Evolutionary conservation across 2,113 vertebrate species (phyloP), one percentile per base, ranked within the genome.

Genomic region (Herpetotheres cachinnans): DNA sequence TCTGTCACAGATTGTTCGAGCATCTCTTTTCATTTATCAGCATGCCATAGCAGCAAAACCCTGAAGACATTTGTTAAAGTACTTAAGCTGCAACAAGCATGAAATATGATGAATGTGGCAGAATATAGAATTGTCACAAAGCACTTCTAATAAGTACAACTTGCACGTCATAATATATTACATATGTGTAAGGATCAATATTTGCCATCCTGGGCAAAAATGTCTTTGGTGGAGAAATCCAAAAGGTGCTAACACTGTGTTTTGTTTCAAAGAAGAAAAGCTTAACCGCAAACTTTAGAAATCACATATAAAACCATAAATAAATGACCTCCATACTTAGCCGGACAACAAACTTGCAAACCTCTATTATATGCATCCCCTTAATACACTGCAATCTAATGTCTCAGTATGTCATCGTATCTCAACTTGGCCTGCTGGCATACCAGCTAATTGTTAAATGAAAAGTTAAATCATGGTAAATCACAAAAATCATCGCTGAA

Each of bases 11-110:
- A 2, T 2, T 38, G 10, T 11, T 18, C 19, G 47, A 72, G 70
- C 7, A 22, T 44, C 56, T 73, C 29, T 83, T 59, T 19, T 61
- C 18, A 5, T 76, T 62, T 55, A 19, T 26, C 38, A 42, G 27
- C 0, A 0, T 15, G 24, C 49, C 0, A 0, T 22, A 36, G 27
- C 63, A 67, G 46, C 32, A 25, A 13, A 74, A 21, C 21, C 65
- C 63, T 40, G 42, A 74, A 85, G 82, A 40, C 1, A 0, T 30
- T 56, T 69, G 5, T 44, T 46, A 8, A 52, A 52, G 36, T 26
- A 30, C 12, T 24, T 32, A 5, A 38, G 36, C 5, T 70, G 55
- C 27, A 70, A 26, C 34, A 62, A 44, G 26, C 58, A 34, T 1
- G 5, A 83, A 83, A 56, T 46, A 27, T 3, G 13, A 47, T 62